Base-by-base conservation (phyloP, 2,797 vertebrate species). In the Geotria australis region DNA sequence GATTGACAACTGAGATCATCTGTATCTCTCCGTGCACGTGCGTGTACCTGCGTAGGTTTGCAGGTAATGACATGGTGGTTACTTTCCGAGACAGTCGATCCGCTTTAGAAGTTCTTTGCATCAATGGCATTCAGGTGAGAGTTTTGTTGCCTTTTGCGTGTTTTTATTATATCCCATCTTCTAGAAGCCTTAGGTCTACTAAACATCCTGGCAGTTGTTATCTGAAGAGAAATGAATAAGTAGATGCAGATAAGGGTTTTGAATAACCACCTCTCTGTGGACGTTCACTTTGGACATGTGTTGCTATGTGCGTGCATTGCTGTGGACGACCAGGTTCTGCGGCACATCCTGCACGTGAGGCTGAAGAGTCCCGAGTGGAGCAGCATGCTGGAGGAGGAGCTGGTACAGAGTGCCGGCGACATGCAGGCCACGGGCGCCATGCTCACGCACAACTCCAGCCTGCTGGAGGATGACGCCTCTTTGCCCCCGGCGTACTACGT, bases 1-100 rank as follows among this genome's bases (percentile, higher is more conserved):
- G 38, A 46, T 53, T 15, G 10, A 8, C 15, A 48, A 15, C 24
- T 38, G 24, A 38, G 24, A 38, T 38, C 24, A 38, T 24, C 5
- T 38, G 1, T 57, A 8, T 63, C 14, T 10, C 62, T 59, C 61
- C 8, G 6, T 12, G 14, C 49, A 12, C 14, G 49, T 53, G 14
- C 57, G 24, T 38, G 10, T n/a, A 12, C 8, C 15, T 51, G 15
- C 48, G 10, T 38, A 98, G 89, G 68, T 96, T 98, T 60, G 85
- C 96, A 8, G 88, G 95, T 68, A 83, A 95, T 72, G 94, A 89
- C 73, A 96, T 98, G 88, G 96, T 86, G 88, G 83, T 96, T 62
- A 98, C 91, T 0, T 96, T 96, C 74, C 68, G 88, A 67, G 89
- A 96, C 67, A 89, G 88, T 61, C 89, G 83, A 62, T 94, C 85